Evolutionary conservation across 2,888 invertebrate species (phyloP).

Genomic region (Tethea ocularis): DNA sequence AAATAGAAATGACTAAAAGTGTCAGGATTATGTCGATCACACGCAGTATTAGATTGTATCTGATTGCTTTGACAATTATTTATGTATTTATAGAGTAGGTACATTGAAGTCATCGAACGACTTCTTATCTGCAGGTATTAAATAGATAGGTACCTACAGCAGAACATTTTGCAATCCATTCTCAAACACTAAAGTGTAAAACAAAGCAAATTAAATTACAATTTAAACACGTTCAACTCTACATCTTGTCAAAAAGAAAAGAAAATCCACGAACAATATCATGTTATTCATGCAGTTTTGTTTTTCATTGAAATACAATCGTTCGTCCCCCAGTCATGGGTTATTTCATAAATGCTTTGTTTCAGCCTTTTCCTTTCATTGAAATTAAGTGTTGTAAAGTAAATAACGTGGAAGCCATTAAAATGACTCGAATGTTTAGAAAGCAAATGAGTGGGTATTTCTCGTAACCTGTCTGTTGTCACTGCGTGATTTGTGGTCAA

Average conservation of each 20-base stretch:
- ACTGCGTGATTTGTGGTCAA: conserved; percentile 27
- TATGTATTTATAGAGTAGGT: too few species aligned
- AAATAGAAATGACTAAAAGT: too few species aligned
- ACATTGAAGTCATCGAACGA: too few species aligned
- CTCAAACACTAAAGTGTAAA: not conserved
- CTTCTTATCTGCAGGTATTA: too few species aligned
- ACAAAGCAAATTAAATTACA: not conserved
- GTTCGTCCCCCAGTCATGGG: conserved; percentile 5
- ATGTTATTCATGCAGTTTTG: conserved; percentile 4
- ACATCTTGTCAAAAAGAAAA: not conserved
- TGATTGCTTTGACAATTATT: too few species aligned
- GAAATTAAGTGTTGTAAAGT: conserved; percentile 10
- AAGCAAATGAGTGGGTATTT: conserved; percentile 21
- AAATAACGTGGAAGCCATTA: conserved; percentile 23
- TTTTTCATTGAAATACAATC: conserved; percentile 5
- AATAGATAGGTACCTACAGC: not conserved
- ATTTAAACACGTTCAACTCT: not conserved
- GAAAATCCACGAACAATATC: not conserved
- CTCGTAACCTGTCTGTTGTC: conserved; percentile 20
- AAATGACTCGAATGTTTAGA: conserved; percentile 25
- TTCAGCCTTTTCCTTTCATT: conserved; percentile 7
- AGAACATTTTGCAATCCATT: not conserved
- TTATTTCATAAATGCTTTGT: conserved; percentile 15
- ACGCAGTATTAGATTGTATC: too few species aligned
- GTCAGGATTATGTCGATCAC: too few species aligned